Conservation (phyloP, 2,113 vertebrate species). For the Cepphus grylle region DNA sequence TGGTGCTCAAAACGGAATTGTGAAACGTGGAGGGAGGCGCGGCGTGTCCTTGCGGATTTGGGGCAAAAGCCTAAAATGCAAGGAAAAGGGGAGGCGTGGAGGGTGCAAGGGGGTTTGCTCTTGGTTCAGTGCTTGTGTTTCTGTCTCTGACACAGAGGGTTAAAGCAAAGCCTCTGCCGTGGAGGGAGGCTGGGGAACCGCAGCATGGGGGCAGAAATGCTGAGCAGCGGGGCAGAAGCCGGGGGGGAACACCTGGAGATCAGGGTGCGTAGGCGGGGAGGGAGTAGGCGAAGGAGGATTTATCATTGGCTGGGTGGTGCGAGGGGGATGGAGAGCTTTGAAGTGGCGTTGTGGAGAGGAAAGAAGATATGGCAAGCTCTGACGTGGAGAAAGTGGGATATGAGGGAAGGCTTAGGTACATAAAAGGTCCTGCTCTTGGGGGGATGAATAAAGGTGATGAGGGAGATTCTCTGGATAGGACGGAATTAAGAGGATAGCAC, state of each 20-base stretch:
- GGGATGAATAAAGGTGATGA: background rate
- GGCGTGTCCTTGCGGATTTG: background rate
- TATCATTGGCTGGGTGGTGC: background rate
- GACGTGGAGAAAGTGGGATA: background rate
- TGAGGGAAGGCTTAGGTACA: background rate
- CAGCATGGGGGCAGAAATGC: background rate
- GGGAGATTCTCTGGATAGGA: background rate
- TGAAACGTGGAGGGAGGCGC: background rate
- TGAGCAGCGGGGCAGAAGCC: background rate
- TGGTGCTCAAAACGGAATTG: background rate
- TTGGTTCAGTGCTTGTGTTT: background rate
- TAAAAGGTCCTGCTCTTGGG: background rate
- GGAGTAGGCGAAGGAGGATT: background rate
- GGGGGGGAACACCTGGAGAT: background rate
- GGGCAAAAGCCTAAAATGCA: background rate
- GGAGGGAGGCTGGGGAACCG: background rate
- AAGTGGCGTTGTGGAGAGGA: background rate
- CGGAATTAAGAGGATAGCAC: background rate
- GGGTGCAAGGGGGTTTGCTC: background rate
- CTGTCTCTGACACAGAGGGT: background rate
- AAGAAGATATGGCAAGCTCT: background rate
- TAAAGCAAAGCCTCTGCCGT: background rate
- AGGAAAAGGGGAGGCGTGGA: background rate
- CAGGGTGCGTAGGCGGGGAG: accelerated
- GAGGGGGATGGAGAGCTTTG: background rate